A percentile compares a stretch with the other conserved stretches of the same genome.
These are phyloP conservation scores for Apodemia zela DNA, from an alignment of 2,888 invertebrate genomes.

Conservation along the genomic window DNA sequence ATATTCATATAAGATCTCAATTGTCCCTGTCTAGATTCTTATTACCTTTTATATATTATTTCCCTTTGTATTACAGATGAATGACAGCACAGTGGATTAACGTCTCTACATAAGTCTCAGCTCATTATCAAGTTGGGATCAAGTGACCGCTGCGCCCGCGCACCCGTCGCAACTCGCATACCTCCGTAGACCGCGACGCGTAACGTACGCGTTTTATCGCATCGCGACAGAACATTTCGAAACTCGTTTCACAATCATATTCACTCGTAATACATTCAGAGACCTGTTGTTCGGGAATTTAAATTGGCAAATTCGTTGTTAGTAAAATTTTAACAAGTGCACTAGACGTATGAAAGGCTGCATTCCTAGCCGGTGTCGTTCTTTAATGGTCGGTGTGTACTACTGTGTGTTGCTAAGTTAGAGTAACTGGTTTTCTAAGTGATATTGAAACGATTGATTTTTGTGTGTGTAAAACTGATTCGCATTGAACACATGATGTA, in stretches of 20 bases:
- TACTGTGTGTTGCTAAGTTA: slow-evolving; percentile 61
- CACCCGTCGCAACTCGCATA: slow-evolving; percentile 46
- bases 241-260: slow-evolving; percentile 44
- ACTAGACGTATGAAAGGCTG: slow-evolving; percentile 66
- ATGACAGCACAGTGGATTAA: slow-evolving; percentile 31
- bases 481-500: slow-evolving; percentile 39
- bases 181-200: slow-evolving; percentile 50
- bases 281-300: slow-evolving; percentile 41
- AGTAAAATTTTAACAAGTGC: slow-evolving; percentile 14
- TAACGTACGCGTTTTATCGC: slow-evolving; percentile 34
- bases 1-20: neutral
- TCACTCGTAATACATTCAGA: slow-evolving; percentile 38
- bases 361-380: slow-evolving; percentile 78
- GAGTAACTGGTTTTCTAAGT: slow-evolving; percentile 51
- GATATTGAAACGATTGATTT: slow-evolving; percentile 41
- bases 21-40: neutral
- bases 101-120: slow-evolving; percentile 35
- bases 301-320: slow-evolving; percentile 36
- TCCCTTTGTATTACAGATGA: slow-evolving; percentile 37
- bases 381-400: slow-evolving; percentile 72
- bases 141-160: slow-evolving; percentile 47
- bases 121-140: slow-evolving; percentile 55
- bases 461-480: slow-evolving; percentile 31
- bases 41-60: slow-evolving; percentile 19
- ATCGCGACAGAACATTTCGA: slow-evolving; percentile 32